These are phyloP conservation scores for Ailuropoda melanoleuca DNA, from an alignment of 2,113 vertebrate species.

Conservation along the genomic window DNA sequence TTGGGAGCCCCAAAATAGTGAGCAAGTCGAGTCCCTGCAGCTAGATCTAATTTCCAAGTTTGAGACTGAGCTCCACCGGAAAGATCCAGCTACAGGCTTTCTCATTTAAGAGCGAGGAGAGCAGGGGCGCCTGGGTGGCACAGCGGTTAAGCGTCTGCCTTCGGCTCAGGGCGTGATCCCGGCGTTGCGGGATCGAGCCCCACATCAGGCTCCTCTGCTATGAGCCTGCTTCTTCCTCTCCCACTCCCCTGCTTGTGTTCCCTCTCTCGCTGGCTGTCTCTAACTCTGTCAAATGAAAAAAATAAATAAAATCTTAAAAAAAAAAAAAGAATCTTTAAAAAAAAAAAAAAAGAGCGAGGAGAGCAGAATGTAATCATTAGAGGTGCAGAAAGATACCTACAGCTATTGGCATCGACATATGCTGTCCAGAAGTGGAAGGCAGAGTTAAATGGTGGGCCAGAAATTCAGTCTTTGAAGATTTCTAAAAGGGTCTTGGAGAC, in stretches of 20 bases:
- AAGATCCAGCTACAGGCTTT: neutral
- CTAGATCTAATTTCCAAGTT: neutral
- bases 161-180: too few relatives aligned
- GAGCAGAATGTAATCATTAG: slow-evolving; percentile 56
- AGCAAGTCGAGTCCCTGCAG: neutral
- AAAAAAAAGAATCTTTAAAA: too few relatives aligned
- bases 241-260: too few relatives aligned
- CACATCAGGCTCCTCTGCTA: too few relatives aligned
- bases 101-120: neutral
- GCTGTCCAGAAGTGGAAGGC: slow-evolving; percentile 53
- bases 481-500: slow-evolving; percentile 49
- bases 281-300: too few relatives aligned
- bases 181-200: too few relatives aligned
- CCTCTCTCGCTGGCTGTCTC: too few relatives aligned
- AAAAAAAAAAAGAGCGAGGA: neutral
- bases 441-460: neutral
- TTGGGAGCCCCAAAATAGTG: neutral
- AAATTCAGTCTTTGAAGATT: slow-evolving; percentile 59
- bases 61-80: neutral
- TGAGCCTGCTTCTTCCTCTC: too few relatives aligned
- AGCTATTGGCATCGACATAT: neutral
- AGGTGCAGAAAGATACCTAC: slow-evolving; percentile 58
- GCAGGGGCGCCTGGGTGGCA: too few relatives aligned
- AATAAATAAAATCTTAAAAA: too few relatives aligned
- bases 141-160: too few relatives aligned